phyloP scores from a whole-genome alignment of 2,888 invertebrate species.

The Oxyscelio sp. region DNA sequence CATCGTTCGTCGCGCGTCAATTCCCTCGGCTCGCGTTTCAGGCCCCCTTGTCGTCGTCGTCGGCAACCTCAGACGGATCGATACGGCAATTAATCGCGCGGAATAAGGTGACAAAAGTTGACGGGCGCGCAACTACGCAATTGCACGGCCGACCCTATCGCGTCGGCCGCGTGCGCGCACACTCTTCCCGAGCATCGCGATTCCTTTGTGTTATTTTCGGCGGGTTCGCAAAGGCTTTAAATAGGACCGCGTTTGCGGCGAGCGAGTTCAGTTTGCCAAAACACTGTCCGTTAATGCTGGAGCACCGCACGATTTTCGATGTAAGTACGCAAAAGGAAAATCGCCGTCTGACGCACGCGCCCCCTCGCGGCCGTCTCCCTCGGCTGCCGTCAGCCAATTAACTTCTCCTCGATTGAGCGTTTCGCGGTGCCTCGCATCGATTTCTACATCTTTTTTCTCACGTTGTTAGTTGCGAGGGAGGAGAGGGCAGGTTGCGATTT shows the following conservation, averaged over 20 bases:
- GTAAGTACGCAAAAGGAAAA: conserved; percentile 85
- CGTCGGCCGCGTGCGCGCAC: conserved; percentile 79
- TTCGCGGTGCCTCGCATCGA: conserved; percentile 45
- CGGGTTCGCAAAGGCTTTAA: conserved; percentile 87
- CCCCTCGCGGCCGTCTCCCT: not conserved
- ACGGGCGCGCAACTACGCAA: conserved; percentile 63
- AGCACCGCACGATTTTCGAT: conserved; percentile 87
- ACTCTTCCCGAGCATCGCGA: conserved; percentile 78
- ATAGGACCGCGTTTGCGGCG: conserved; percentile 86
- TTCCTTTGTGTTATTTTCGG: conserved; percentile 88
- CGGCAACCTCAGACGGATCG: conserved; percentile 69
- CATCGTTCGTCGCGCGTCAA: not conserved
- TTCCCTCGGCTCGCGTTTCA: conserved; percentile 10
- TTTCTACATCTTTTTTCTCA: conserved; percentile 5
- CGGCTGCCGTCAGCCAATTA: conserved; percentile 14
- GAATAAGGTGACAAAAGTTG: conserved; percentile 72
- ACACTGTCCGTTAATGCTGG: conserved; percentile 87
- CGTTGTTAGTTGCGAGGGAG: no score
- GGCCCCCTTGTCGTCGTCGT: conserved; percentile 21
- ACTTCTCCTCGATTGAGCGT: conserved; percentile 31
- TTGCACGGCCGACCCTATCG: conserved; percentile 26
- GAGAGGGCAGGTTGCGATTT: no score
- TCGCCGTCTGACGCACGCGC: conserved; percentile 1
- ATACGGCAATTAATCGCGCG: conserved; percentile 70
- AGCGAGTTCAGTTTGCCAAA: conserved; percentile 85